A percentile compares a stretch with the other conserved stretches of the same genome.
Conservation (phyloP, 37 sponge, comb jelly and placozoan genomes). For the Crambe crambe region DNA sequence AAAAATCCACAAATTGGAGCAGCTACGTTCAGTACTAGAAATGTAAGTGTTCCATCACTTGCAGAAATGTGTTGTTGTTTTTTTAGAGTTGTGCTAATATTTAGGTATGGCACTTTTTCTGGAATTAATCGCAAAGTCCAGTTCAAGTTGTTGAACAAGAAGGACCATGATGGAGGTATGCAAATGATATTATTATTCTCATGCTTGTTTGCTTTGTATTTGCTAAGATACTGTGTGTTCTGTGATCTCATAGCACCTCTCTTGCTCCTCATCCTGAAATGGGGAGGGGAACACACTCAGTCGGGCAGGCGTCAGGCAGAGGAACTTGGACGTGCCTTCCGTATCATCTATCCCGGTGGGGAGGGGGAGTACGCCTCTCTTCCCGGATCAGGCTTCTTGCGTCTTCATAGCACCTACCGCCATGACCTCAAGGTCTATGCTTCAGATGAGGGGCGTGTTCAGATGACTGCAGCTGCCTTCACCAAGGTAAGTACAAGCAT, state of each 20-base stretch:
- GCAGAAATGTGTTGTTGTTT: not conserved
- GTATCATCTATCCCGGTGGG: constrained; percentile 89
- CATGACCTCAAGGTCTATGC: constrained; percentile 98
- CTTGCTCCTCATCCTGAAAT: constrained; percentile 88
- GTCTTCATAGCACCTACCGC: constrained; percentile 95
- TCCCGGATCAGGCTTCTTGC: constrained; percentile 88
- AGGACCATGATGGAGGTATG: constrained; percentile 8
- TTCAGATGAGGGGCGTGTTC: constrained; percentile 95
- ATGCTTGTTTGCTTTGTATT: no score
- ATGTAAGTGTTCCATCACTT: constrained; percentile 61
- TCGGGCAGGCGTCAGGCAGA: constrained; percentile 83
- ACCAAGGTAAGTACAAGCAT: constrained; percentile 71
- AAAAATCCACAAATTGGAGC: constrained; percentile 65
- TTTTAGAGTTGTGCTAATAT: constrained; percentile 1
- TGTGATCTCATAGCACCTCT: constrained; percentile 11
- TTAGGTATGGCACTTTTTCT: constrained; percentile 77
- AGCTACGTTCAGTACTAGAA: constrained; percentile 86
- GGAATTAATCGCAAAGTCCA: constrained; percentile 85
- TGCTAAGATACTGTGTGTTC: not conserved
- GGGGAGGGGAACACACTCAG: constrained; percentile 95
- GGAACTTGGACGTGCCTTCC: constrained; percentile 85
- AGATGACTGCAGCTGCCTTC: constrained; percentile 96
- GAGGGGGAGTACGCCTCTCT: constrained; percentile 79
- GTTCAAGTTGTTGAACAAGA: constrained; percentile 45
- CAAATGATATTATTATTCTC: no score